phyloP scores from a whole-genome alignment of 2,113 vertebrate genomes.

The Gymnocephalus cernua region DNA sequence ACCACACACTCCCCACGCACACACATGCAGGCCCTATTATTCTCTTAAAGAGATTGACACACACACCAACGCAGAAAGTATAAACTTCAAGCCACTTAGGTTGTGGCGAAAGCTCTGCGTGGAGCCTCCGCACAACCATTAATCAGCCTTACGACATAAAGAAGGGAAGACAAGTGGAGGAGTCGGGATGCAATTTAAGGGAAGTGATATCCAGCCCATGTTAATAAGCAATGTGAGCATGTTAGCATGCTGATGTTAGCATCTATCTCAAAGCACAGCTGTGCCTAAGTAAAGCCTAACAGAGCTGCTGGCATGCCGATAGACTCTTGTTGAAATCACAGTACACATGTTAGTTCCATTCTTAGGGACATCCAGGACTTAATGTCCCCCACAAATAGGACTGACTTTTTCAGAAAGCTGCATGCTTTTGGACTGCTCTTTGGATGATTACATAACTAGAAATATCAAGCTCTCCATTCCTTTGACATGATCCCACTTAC shows the following conservation, averaged over 20 bases:
- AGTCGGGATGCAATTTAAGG: too few relatives aligned
- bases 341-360: background rate
- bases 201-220: too few relatives aligned
- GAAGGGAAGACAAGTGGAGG: too few relatives aligned
- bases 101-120: too few relatives aligned
- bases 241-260: background rate
- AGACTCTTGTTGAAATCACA: slow-evolving; percentile 4
- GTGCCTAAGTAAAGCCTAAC: too few relatives aligned
- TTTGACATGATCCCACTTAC: slow-evolving; percentile 56
- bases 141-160: too few relatives aligned
- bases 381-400: slow-evolving; percentile 32
- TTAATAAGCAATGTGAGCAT: background rate
- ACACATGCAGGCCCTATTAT: too few relatives aligned
- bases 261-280: background rate
- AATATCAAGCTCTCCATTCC: slow-evolving; percentile 34
- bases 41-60: too few relatives aligned
- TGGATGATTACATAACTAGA: slow-evolving; percentile 26
- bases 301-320: background rate
- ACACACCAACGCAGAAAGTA: too few relatives aligned
- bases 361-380: slow-evolving; percentile 27
- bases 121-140: too few relatives aligned
- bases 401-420: slow-evolving; percentile 29
- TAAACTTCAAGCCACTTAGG: too few relatives aligned
- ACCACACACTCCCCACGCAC: too few relatives aligned
- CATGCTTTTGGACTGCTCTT: slow-evolving; percentile 18